A percentile compares a stretch with the other conserved stretches of the same genome.
Conservation (phyloP, 2,113 vertebrate species). For the Synodontis membranacea region DNA sequence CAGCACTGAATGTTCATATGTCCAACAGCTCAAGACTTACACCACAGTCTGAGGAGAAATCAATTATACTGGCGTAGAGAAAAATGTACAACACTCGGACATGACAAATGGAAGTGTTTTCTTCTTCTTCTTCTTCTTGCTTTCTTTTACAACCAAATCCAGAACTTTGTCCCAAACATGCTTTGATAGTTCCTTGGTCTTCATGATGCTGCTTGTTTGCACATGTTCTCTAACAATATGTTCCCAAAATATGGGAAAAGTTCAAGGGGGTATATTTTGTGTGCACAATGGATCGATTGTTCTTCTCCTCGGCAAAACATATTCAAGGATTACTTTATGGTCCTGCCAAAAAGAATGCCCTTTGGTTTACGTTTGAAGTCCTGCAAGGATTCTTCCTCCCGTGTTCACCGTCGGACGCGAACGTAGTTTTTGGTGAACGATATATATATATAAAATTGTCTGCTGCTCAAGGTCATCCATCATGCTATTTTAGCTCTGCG, state of each 20-base stretch:
- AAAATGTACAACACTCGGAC: neutral
- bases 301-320: slow-evolving; percentile 8
- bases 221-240: neutral
- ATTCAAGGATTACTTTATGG: neutral
- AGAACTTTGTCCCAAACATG: neutral
- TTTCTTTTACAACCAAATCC: neutral
- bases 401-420: neutral
- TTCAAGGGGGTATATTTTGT: neutral
- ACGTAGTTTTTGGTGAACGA: slow-evolving; percentile 44
- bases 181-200: neutral
- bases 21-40: slow-evolving; percentile 27
- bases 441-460: slow-evolving; percentile 22
- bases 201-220: neutral
- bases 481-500: slow-evolving; percentile 22
- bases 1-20: slow-evolving; percentile 17
- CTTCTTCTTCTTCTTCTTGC: neutral
- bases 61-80: slow-evolving; percentile 40
- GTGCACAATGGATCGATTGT: slow-evolving; percentile 12
- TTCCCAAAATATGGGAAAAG: neutral
- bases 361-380: neutral
- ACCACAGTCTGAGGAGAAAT: slow-evolving; percentile 21
- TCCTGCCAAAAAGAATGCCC: neutral
- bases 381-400: slow-evolving; percentile 10
- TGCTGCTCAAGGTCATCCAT: slow-evolving; percentile 45
- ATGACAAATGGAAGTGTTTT: neutral